Evolutionary conservation across 2,113 vertebrate species (phyloP).

Genomic region (Daubentonia madagascariensis): DNA sequence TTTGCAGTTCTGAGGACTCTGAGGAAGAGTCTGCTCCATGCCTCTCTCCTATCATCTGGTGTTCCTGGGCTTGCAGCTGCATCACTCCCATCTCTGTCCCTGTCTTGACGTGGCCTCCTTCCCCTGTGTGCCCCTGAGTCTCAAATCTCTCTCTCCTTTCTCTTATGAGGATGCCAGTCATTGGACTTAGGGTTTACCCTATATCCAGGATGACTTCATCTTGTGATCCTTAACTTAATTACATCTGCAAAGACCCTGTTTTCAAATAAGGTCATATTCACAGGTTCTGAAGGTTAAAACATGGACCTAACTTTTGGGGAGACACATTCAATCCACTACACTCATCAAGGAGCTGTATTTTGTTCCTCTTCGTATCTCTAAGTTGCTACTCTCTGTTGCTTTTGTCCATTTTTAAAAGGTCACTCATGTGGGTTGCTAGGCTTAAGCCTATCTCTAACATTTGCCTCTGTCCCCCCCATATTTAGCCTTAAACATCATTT

Average conservation of each 20-base stretch:
- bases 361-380: neutral
- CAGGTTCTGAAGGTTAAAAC: neutral
- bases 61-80: neutral
- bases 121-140: neutral
- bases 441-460: neutral
- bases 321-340: neutral
- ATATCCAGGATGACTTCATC: neutral
- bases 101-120: neutral
- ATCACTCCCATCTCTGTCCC: rapidly evolving
- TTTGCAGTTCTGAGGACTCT: neutral
- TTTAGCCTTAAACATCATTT: neutral
- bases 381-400: neutral
- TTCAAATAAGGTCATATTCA: neutral
- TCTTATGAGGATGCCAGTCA: neutral
- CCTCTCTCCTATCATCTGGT: rapidly evolving
- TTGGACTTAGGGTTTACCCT: neutral
- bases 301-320: neutral
- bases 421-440: neutral
- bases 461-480: too few species aligned
- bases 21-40: neutral
- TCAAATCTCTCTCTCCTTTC: neutral
- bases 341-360: neutral
- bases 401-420: neutral
- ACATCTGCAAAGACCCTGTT: neutral
- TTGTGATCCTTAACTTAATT: neutral